Conservation (phyloP, 2,888 invertebrate species). For the Parasteatoda lunata region DNA sequence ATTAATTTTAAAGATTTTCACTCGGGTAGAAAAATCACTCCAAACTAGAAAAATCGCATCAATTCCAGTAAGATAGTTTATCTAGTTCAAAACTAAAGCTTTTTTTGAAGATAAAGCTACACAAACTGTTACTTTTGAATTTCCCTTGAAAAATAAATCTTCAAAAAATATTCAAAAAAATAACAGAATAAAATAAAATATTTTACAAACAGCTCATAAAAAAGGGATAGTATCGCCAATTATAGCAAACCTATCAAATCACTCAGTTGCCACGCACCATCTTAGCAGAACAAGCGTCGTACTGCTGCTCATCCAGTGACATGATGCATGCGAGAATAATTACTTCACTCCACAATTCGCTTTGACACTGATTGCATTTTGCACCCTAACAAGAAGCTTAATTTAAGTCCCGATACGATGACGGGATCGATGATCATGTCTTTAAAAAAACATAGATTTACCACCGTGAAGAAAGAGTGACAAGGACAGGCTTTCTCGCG, state of each 20-base stretch:
- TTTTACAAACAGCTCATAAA: neutral
- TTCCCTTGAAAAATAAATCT: too few species aligned
- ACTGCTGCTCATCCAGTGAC: constrained; percentile 2
- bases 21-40: too few species aligned
- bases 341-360: constrained; percentile 36
- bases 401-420: constrained; percentile 41
- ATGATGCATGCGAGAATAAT: constrained; percentile 64
- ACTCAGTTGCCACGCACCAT: neutral
- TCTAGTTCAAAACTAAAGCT: too few species aligned
- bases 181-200: too few species aligned
- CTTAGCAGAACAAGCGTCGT: neutral
- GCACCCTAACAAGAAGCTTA: neutral
- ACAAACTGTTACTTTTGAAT: too few species aligned
- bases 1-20: too few species aligned
- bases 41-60: too few species aligned
- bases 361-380: constrained; percentile 63
- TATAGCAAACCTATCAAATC: neutral
- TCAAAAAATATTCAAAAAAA: too few species aligned
- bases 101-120: too few species aligned
- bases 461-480: constrained; percentile 10
- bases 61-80: too few species aligned
- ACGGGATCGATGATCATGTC: constrained; percentile 47
- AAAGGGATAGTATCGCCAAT: neutral
- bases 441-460: constrained; percentile 46
- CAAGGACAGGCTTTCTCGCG: constrained; percentile 9